These are phyloP conservation scores for Tapirus terrestris DNA, from an alignment of 2,113 vertebrate genomes.

Conservation along the genomic window DNA sequence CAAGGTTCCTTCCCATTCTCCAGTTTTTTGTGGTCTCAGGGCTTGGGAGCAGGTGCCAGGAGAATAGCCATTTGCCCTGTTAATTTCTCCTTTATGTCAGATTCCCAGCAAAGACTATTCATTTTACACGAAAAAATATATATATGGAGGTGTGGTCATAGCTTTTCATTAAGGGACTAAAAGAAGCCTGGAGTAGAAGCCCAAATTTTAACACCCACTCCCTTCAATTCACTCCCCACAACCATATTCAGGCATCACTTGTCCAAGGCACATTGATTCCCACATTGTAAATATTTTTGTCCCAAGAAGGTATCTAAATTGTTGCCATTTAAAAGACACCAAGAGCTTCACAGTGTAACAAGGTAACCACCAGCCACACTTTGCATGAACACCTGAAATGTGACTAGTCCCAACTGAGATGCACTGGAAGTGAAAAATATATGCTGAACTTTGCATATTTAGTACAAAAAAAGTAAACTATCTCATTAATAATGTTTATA, in stretches of 20 bases:
- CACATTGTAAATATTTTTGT: background rate
- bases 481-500: background rate
- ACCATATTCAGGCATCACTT: background rate
- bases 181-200: background rate
- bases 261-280: background rate
- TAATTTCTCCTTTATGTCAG: background rate
- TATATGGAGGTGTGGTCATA: background rate
- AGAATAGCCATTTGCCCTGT: background rate
- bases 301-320: background rate
- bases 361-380: background rate
- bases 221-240: conserved; percentile 5
- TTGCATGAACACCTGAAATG: background rate
- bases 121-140: background rate
- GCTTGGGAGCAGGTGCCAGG: background rate
- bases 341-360: background rate
- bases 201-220: background rate
- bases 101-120: background rate
- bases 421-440: background rate
- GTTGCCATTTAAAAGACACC: background rate
- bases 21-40: background rate
- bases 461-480: background rate
- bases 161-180: background rate
- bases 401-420: background rate
- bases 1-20: background rate
- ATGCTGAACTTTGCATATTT: background rate